Conservation (phyloP, 1,140 invertebrate species). For the Platorchestia sp. region DNA sequence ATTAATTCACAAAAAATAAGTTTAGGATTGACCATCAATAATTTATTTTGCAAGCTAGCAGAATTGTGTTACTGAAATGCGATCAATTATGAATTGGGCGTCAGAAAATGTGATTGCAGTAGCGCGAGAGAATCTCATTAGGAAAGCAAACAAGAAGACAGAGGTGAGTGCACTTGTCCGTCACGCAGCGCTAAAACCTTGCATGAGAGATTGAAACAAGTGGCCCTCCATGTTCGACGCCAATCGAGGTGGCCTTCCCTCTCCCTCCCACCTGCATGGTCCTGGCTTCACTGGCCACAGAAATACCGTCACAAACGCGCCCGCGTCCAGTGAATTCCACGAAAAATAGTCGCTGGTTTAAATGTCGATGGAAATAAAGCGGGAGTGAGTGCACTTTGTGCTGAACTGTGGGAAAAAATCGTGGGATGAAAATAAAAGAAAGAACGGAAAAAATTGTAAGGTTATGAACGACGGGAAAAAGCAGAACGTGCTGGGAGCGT, state of each 20-base stretch:
- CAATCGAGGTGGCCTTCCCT: not conserved
- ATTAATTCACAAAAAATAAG: not conserved
- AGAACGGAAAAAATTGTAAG: not conserved
- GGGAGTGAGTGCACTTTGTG: not conserved
- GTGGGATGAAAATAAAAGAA: not conserved
- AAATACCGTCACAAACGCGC: not conserved
- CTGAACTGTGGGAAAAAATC: not conserved
- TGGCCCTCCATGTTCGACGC: slow-evolving; percentile 22
- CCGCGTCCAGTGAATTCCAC: not conserved
- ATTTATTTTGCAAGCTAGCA: not conserved
- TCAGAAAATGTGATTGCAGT: slow-evolving; percentile 15
- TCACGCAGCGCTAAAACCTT: not conserved
- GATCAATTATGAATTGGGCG: slow-evolving; percentile 19
- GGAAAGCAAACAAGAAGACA: slow-evolving; percentile 32
- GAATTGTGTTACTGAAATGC: slow-evolving; percentile 13
- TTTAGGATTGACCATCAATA: not conserved
- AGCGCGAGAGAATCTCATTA: slow-evolving; percentile 42
- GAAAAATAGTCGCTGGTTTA: not conserved
- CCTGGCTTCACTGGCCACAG: not conserved
- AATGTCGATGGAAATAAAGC: not conserved
- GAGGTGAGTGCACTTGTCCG: slow-evolving; percentile 14
- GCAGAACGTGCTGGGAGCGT: not conserved
- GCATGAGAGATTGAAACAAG: slow-evolving; percentile 2
- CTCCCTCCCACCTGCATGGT: not conserved
- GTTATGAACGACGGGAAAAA: not conserved